Conservation (phyloP, 30 jellyfish, hydroid and myxozoan species). For the Aurelia sp. region DNA sequence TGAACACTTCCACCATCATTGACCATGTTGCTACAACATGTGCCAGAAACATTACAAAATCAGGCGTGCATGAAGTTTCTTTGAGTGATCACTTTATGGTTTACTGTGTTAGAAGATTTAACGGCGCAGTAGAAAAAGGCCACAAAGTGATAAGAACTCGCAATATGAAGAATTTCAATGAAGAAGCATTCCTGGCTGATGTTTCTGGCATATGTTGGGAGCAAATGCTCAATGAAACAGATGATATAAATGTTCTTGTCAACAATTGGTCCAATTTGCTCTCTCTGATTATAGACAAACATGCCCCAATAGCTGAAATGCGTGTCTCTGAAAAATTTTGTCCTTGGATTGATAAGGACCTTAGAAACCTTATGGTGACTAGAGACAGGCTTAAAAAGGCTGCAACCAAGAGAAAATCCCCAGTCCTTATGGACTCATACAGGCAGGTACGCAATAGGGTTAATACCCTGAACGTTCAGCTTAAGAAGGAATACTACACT, state of each 20-base stretch:
- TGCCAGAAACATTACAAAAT: too few species aligned
- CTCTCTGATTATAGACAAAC: slow-evolving; percentile 26
- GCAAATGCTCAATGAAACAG: too few species aligned
- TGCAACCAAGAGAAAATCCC: slow-evolving; percentile 30
- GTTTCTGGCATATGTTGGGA: too few species aligned
- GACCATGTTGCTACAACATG: too few species aligned
- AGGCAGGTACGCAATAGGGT: slow-evolving; percentile 54
- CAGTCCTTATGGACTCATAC: slow-evolving; percentile 56
- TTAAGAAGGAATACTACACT: slow-evolving; percentile 32
- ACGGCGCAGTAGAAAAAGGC: too few species aligned
- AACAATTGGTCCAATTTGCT: slow-evolving; percentile 44
- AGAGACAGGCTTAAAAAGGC: slow-evolving; percentile 52
- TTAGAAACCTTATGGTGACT: slow-evolving; percentile 29
- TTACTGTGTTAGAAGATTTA: too few species aligned
- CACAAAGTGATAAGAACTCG: too few species aligned
- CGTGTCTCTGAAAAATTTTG: not conserved
- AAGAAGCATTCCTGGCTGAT: too few species aligned
- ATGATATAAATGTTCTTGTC: slow-evolving; percentile 15
- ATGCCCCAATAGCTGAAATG: slow-evolving; percentile 42
- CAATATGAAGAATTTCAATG: too few species aligned
- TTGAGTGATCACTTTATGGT: too few species aligned
- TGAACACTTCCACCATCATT: too few species aligned
- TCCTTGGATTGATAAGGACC: slow-evolving; percentile 27
- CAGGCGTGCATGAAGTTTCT: too few species aligned
- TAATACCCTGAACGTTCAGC: slow-evolving; percentile 41